Evolutionary conservation across 2,888 invertebrate species (phyloP), one percentile per base, ranked within the genome.

Genomic region (Cephus rjabovi): DNA sequence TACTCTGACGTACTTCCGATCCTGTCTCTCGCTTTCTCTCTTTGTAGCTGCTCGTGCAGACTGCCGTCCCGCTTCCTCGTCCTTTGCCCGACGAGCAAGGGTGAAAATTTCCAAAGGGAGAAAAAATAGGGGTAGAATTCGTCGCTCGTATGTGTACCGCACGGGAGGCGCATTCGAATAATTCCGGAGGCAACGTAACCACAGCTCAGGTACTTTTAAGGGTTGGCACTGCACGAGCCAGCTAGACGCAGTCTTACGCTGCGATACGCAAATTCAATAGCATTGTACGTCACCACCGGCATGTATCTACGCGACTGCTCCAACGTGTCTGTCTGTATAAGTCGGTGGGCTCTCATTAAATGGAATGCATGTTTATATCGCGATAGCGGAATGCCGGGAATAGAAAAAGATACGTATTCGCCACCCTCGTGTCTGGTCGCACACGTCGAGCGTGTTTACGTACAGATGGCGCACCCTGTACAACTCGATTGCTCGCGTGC

Each of bases 181-280:
- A 70, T 4, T 70, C 11, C 70, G 1, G 12, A n/a, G 70, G 70
- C 23, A 3, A 70, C 2, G 0, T 31, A 30, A 70, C 30, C 15
- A 4, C 33, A 4, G 70, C 70, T 12, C 4, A 33, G 70, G 70
- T 11, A 70, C 30, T 70, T 11, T 70, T 11, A 70, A 70, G 70
- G 40, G 40, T 40, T 6, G 40, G 30, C n/a, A 70, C 33, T 70
- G 6, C 70, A 30, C 30, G 30, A 70, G n/a, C 70, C 11, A 40
- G 40, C 40, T 40, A 40, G 15, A 40, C 40, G 40, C 40, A 15
- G 0, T 40, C 6, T 40, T 15, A 70, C 30, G 70, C 31, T 31
- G 33, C 70, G 11, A 70, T 70, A 70, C 70, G 70, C 70, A 70
- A 70, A 70, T 30, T 70, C 70, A 70, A 70, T n/a, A n/a, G 70